Conservation (phyloP, 2,888 invertebrate genomes). For the Drosophila rubida region DNA sequence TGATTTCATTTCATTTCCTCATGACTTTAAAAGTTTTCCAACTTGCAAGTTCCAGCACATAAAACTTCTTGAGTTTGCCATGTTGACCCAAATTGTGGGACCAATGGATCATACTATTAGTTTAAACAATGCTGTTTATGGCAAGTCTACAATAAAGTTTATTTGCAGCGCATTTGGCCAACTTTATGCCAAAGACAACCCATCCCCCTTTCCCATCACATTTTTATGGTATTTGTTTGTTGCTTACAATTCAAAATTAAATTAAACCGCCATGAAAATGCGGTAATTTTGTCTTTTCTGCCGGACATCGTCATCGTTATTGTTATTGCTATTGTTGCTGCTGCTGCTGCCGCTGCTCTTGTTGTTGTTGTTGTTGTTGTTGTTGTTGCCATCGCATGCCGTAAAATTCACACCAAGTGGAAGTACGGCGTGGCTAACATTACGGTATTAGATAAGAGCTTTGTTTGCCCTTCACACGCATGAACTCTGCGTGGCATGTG, state of each 20-base stretch:
- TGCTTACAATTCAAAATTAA: conserved; percentile 61
- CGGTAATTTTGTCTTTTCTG: conserved; percentile 43
- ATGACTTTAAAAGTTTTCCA: conserved; percentile 7
- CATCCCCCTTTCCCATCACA: neutral
- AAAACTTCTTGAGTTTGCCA: conserved; percentile 25
- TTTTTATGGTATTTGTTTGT: conserved; percentile 35
- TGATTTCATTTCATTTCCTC: conserved; percentile 7
- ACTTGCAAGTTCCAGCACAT: conserved; percentile 2
- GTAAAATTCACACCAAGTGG: conserved; percentile 34
- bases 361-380: conserved; percentile 14
- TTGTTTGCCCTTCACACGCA: conserved; percentile 73
- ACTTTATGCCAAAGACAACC: conserved; percentile 22
- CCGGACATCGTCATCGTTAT: conserved; percentile 35
- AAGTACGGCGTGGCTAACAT: conserved; percentile 29
- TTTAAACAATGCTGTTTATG: conserved; percentile 21
- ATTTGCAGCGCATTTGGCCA: conserved; percentile 32
- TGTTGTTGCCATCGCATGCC: conserved; percentile 30
- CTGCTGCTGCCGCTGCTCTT: neutral
- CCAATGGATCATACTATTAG: conserved; percentile 10
- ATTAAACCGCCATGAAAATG: conserved; percentile 71
- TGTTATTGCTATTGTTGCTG: conserved; percentile 25
- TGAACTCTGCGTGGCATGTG: conserved; percentile 60
- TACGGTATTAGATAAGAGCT: conserved; percentile 57
- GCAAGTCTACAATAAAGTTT: conserved; percentile 23
- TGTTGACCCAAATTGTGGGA: conserved; percentile 9